Percentiles rank a stretch among this genome's conserved stretches.
These are phyloP conservation scores for Hermatobates lingyangjiaoensis DNA, from an alignment of 1,140 invertebrate species.

Conservation along the genomic window DNA sequence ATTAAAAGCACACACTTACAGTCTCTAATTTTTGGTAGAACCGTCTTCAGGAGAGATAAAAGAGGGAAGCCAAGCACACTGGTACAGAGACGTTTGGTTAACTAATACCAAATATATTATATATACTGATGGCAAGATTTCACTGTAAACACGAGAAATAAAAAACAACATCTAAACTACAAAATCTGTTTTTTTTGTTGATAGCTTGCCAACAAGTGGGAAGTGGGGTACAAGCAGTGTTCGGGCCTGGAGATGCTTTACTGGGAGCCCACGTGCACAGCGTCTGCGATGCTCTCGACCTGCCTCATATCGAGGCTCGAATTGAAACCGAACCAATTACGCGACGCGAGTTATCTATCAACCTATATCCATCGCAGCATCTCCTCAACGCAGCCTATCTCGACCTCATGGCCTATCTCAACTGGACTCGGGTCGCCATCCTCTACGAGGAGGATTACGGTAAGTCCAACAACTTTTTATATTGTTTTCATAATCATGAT, in stretches of 20 bases:
- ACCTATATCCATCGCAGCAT: conserved; percentile 45
- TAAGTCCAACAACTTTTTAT: conserved; percentile 21
- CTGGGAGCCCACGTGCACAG: conserved; percentile 46
- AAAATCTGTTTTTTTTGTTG: conserved; percentile 7
- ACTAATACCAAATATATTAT: too few relatives aligned
- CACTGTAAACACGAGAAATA: too few relatives aligned
- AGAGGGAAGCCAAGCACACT: too few relatives aligned
- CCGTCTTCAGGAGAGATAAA: too few relatives aligned
- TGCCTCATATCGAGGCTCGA: conserved; percentile 47
- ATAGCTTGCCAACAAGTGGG: conserved; percentile 43
- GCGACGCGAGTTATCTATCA: conserved; percentile 40
- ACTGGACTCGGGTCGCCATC: conserved; percentile 51
- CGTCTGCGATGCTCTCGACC: conserved; percentile 46
- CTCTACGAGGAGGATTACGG: conserved; percentile 53
- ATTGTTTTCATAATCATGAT: too few relatives aligned
- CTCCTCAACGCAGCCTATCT: conserved; percentile 40
- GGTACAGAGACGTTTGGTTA: too few relatives aligned
- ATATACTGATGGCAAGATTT: too few relatives aligned
- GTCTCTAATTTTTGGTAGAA: too few relatives aligned
- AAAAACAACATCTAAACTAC: too few relatives aligned
- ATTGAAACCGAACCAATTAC: conserved; percentile 29
- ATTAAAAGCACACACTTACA: too few relatives aligned
- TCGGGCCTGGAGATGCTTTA: conserved; percentile 40
- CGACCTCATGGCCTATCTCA: conserved; percentile 45
- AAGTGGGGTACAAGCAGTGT: conserved; percentile 39